Percentiles rank a stretch among this genome's conserved stretches.
Conservation (phyloP, 1,140 invertebrate species). For the Ridgeia piscesae region DNA sequence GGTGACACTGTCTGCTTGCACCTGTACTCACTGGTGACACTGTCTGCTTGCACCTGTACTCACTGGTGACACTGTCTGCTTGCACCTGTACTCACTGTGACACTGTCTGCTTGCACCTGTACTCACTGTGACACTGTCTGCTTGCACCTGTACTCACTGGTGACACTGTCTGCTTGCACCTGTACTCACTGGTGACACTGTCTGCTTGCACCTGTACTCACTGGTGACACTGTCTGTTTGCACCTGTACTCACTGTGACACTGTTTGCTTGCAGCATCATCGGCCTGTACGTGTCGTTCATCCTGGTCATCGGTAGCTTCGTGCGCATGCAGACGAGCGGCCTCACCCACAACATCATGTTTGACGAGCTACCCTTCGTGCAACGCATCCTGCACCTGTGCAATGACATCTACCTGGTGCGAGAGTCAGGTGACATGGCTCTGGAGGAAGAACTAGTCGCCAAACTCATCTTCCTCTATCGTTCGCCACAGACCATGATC, state of each 20-base stretch:
- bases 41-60: no score
- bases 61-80: no score
- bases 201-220: neutral
- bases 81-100: no score
- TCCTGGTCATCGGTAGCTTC: slow-evolving; percentile 86
- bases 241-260: neutral
- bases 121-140: no score
- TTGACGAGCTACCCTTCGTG: slow-evolving; percentile 93
- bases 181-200: no score
- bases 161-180: no score
- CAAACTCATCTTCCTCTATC: slow-evolving; percentile 96
- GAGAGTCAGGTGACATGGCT: slow-evolving; percentile 88
- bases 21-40: no score
- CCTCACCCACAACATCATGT: slow-evolving; percentile 78
- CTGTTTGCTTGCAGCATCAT: slow-evolving; percentile 70
- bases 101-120: no score
- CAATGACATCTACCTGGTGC: slow-evolving; percentile 94
- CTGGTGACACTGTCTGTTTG: neutral
- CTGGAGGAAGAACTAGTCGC: slow-evolving; percentile 98
- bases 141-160: no score
- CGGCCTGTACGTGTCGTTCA: slow-evolving; percentile 94
- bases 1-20: no score
- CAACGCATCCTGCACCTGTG: slow-evolving; percentile 89
- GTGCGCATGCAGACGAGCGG: slow-evolving; percentile 84
- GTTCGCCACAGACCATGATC: slow-evolving; percentile 95